Percentiles rank a stretch among this genome's conserved stretches.
These are phyloP conservation scores for Zaprionus lachaisei DNA, from an alignment of 1,140 invertebrate species.

Conservation along the genomic window DNA sequence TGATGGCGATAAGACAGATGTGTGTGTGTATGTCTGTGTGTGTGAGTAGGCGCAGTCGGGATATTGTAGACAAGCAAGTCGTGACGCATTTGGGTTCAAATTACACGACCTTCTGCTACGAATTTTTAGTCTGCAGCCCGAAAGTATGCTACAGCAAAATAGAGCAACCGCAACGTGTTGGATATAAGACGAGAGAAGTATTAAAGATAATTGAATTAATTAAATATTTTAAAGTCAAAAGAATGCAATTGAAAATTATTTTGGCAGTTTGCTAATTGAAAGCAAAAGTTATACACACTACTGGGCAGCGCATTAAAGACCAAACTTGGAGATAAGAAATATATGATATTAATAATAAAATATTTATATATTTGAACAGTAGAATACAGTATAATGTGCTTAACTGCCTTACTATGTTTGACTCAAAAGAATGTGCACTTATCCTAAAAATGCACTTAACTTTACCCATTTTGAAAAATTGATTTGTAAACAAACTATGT, in stretches of 20 bases:
- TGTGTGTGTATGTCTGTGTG: neutral
- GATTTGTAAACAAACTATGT: too few relatives aligned
- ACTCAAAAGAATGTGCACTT: too few relatives aligned
- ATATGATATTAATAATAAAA: too few relatives aligned
- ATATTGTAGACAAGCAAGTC: slow-evolving; percentile 8
- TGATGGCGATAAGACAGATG: slow-evolving; percentile 12
- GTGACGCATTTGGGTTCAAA: neutral
- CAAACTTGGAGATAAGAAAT: neutral
- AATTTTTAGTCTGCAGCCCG: neutral
- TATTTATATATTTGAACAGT: too few relatives aligned
- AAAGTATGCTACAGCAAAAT: slow-evolving; percentile 15
- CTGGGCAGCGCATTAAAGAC: neutral
- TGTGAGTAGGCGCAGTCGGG: neutral
- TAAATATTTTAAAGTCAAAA: neutral
- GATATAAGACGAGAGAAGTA: neutral
- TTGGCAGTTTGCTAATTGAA: neutral
- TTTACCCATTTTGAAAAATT: too few relatives aligned
- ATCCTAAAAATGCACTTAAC: too few relatives aligned
- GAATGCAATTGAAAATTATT: neutral
- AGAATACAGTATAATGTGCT: too few relatives aligned
- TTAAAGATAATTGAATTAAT: neutral
- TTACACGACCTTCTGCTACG: neutral
- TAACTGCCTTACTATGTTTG: too few relatives aligned
- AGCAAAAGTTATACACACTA: neutral
- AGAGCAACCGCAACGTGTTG: neutral